phyloP scores from a whole-genome alignment of 2,888 invertebrate genomes.

The Ennomos quercinarius region DNA sequence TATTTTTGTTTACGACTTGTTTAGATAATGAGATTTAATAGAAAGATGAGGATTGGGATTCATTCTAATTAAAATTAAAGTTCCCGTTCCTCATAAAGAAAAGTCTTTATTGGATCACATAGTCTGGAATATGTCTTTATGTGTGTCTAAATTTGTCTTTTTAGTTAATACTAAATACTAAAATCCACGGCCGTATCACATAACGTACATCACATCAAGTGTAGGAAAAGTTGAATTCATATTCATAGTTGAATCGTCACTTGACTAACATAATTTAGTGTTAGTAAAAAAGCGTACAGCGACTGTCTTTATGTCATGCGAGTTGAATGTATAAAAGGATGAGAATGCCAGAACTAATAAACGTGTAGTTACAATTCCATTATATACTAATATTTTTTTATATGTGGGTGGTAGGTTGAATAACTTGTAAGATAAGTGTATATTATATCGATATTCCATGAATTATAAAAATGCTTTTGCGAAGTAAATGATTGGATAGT shows the following conservation, averaged over 20 bases:
- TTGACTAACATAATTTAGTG: constrained; percentile 8
- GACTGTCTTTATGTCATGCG: background rate
- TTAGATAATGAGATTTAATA: no score
- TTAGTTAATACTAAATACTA: no score
- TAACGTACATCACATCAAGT: no score
- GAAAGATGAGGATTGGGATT: no score
- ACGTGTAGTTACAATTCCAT: constrained; percentile 75
- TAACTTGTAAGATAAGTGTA: constrained; percentile 26
- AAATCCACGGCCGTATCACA: no score
- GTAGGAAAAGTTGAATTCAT: no score
- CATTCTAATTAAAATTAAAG: no score
- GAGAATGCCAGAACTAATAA: constrained; percentile 26
- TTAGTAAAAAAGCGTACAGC: background rate
- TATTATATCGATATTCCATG: background rate
- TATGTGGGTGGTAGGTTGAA: constrained; percentile 10
- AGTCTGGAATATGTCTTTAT: no score
- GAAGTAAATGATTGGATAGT: constrained; percentile 38
- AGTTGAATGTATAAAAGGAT: constrained; percentile 27
- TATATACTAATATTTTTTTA: constrained; percentile 8
- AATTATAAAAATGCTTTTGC: constrained; percentile 23
- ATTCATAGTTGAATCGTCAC: background rate
- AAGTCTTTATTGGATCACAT: no score
- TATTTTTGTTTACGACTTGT: no score
- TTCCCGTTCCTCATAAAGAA: no score
- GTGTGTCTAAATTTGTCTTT: no score